Conservation (phyloP, 2,888 invertebrate genomes). For the Drosophila anomalata region DNA sequence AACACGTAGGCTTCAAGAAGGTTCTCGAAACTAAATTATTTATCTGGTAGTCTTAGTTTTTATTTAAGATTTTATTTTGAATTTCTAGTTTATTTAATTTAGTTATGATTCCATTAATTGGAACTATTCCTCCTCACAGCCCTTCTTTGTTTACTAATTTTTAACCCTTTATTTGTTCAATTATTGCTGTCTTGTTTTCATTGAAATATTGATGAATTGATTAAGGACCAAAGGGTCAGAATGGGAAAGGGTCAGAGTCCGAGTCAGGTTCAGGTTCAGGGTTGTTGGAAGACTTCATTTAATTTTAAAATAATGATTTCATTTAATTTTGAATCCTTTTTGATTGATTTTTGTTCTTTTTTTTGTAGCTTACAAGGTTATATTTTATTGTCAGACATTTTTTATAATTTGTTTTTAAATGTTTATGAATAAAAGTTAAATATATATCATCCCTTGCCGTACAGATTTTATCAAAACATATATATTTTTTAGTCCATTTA, state of each 20-base stretch:
- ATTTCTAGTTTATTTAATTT: too few relatives aligned
- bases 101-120: background rate
- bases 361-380: too few relatives aligned
- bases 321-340: background rate
- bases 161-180: background rate
- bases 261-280: background rate
- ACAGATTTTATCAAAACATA: too few relatives aligned
- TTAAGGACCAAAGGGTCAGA: background rate
- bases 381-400: too few relatives aligned
- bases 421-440: too few relatives aligned
- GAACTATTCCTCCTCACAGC: background rate
- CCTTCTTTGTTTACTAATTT: background rate
- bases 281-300: slow-evolving; percentile 33
- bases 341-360: background rate
- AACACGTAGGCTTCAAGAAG: background rate
- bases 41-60: too few relatives aligned
- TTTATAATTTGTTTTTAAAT: too few relatives aligned
- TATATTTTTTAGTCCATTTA: too few relatives aligned
- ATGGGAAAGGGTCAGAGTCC: background rate
- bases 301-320: background rate
- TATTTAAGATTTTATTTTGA: too few relatives aligned
- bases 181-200: slow-evolving; percentile 4
- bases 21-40: too few relatives aligned
- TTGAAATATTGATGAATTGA: slow-evolving; percentile 10
- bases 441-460: too few relatives aligned